Conservation (phyloP, 2,888 invertebrate genomes). For the Leucophenga maculata region DNA sequence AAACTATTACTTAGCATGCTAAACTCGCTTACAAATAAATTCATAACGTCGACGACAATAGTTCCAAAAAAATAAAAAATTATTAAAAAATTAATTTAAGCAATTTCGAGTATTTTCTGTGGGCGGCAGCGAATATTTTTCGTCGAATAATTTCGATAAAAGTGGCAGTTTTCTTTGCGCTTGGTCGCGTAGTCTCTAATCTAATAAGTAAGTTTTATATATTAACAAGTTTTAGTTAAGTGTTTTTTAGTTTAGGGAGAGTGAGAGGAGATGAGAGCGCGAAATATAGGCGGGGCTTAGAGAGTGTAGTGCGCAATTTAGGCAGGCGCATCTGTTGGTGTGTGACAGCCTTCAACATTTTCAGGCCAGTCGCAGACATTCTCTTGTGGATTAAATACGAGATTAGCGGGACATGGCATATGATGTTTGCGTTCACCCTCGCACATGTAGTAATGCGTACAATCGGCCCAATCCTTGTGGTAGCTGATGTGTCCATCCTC, state of each 20-base stretch:
- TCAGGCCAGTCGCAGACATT: conserved; percentile 98
- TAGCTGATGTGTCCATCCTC: conserved; percentile 97
- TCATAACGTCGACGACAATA: neutral
- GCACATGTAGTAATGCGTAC: conserved; percentile 96
- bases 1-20: conserved; percentile 16
- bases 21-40: neutral
- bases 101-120: conserved; percentile 53
- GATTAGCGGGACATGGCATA: conserved; percentile 94
- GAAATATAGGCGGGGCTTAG: conserved; percentile 28
- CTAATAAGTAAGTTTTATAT: conserved; percentile 2
- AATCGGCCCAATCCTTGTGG: conserved; percentile 90
- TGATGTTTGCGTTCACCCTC: conserved; percentile 95
- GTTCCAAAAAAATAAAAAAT: neutral
- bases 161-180: conserved; percentile 51
- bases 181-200: neutral
- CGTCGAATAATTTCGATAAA: conserved; percentile 30
- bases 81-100: conserved; percentile 35
- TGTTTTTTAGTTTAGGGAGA: neutral
- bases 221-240: conserved; percentile 16
- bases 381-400: conserved; percentile 93
- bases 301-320: conserved; percentile 41
- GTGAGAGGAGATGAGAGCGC: too few relatives aligned
- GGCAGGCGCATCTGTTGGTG: conserved; percentile 79
- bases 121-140: conserved; percentile 33
- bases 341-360: conserved; percentile 89